phyloP scores from a whole-genome alignment of 1,140 invertebrate species.

The Zaprionus africanus region DNA sequence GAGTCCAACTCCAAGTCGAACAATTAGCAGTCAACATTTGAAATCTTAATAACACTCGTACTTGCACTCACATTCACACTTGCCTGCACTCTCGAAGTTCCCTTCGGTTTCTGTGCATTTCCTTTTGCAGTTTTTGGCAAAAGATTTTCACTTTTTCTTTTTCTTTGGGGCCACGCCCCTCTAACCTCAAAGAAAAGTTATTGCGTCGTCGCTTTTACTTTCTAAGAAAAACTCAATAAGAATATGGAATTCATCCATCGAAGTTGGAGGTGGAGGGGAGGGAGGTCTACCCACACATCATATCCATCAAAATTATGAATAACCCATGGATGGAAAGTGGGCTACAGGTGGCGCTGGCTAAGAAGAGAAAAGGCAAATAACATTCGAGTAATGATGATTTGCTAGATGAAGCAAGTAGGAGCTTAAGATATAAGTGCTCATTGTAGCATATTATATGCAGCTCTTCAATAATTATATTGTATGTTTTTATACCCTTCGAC shows the following conservation, averaged over 20 bases:
- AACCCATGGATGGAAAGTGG: background rate
- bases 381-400: no score
- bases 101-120: background rate
- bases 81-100: conserved; percentile 24
- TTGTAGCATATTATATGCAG: no score
- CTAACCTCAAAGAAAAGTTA: conserved; percentile 22
- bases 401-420: no score
- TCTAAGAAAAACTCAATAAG: conserved; percentile 27
- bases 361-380: background rate
- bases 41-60: conserved; percentile 1
- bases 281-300: conserved; percentile 4
- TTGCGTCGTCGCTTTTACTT: conserved; percentile 60
- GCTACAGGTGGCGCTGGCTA: background rate
- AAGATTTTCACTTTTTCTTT: conserved; percentile 34
- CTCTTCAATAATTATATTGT: no score
- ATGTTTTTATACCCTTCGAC: no score
- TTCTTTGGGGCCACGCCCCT: conserved; percentile 43
- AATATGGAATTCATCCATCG: conserved; percentile 5
- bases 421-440: no score
- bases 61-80: conserved; percentile 19
- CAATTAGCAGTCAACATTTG: conserved; percentile 28
- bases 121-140: conserved; percentile 13
- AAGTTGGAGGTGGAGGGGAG: background rate
- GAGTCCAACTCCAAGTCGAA: background rate
- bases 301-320: conserved; percentile 8